phyloP scores from a whole-genome alignment of 2,797 vertebrate species.

The Enteromius radiatus region DNA sequence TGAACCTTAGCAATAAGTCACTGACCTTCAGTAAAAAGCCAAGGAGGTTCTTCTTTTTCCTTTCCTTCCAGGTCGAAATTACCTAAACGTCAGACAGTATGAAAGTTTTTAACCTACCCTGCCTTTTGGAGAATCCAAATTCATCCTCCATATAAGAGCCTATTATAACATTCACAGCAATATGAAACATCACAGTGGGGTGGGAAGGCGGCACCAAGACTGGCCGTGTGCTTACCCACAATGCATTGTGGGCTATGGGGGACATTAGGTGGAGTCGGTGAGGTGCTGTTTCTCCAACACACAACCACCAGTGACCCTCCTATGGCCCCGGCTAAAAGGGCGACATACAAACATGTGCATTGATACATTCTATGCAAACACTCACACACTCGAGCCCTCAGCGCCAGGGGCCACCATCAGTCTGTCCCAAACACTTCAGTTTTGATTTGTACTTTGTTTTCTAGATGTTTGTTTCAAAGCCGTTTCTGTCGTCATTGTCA shows the following conservation, averaged over 20 bases:
- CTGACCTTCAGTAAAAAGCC: slow-evolving; percentile 66
- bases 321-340: slow-evolving; percentile 61
- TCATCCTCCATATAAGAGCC: slow-evolving; percentile 44
- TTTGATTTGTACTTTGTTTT: slow-evolving; percentile 73
- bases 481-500: slow-evolving; percentile 86
- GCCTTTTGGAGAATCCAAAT: slow-evolving; percentile 39
- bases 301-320: slow-evolving; percentile 66
- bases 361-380: slow-evolving; percentile 63
- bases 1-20: slow-evolving; percentile 59
- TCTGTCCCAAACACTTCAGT: slow-evolving; percentile 63
- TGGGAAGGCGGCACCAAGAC: slow-evolving; percentile 83
- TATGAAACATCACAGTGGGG: slow-evolving; percentile 95
- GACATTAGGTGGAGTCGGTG: slow-evolving; percentile 75
- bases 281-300: slow-evolving; percentile 45
- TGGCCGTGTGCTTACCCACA: slow-evolving; percentile 87
- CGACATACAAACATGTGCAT: slow-evolving; percentile 66
- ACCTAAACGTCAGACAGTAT: not conserved
- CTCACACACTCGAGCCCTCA: slow-evolving; percentile 50
- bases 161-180: slow-evolving; percentile 84
- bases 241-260: slow-evolving; percentile 86
- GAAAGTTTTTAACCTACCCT: slow-evolving; percentile 18
- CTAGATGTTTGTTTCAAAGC: slow-evolving; percentile 78
- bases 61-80: slow-evolving; percentile 10
- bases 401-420: slow-evolving; percentile 69
- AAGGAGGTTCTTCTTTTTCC: slow-evolving; percentile 57